phyloP scores from a whole-genome alignment of 2,113 vertebrate species.

The Scatophagus argus region DNA sequence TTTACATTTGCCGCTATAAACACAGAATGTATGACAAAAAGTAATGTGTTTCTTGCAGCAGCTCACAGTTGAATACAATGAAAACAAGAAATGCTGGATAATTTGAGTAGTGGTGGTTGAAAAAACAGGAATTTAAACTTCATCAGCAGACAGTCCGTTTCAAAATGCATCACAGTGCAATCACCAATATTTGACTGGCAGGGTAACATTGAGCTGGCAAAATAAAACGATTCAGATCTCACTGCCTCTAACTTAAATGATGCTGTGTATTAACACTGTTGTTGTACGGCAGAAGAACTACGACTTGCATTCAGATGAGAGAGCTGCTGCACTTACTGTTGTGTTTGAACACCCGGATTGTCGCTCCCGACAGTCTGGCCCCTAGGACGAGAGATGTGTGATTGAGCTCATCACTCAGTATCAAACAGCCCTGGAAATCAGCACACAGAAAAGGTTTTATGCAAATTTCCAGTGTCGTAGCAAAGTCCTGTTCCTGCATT shows the following conservation, averaged over 20 bases:
- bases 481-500: not conserved
- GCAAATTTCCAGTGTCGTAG: not conserved
- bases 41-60: constrained; percentile 32
- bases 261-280: not conserved
- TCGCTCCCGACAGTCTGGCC: constrained; percentile 92
- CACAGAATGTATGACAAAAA: constrained; percentile 61
- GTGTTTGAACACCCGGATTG: constrained; percentile 93
- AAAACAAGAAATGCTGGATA: constrained; percentile 19
- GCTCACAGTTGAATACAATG: constrained; percentile 31
- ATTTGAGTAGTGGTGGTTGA: not conserved
- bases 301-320: not conserved
- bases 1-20: constrained; percentile 62
- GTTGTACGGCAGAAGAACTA: not conserved
- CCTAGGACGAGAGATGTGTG: constrained; percentile 93
- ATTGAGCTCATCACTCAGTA: constrained; percentile 96
- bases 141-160: not conserved
- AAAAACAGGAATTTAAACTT: constrained; percentile 20
- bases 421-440: constrained; percentile 91
- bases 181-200: not conserved
- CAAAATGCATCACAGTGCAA: not conserved
- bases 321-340: constrained; percentile 89
- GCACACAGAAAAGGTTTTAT: constrained; percentile 17
- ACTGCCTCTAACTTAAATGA: not conserved
- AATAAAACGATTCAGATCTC: not conserved
- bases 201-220: not conserved